These are phyloP conservation scores for Poecilia gillii DNA, from an alignment of 2,797 vertebrate species.

Conservation along the genomic window DNA sequence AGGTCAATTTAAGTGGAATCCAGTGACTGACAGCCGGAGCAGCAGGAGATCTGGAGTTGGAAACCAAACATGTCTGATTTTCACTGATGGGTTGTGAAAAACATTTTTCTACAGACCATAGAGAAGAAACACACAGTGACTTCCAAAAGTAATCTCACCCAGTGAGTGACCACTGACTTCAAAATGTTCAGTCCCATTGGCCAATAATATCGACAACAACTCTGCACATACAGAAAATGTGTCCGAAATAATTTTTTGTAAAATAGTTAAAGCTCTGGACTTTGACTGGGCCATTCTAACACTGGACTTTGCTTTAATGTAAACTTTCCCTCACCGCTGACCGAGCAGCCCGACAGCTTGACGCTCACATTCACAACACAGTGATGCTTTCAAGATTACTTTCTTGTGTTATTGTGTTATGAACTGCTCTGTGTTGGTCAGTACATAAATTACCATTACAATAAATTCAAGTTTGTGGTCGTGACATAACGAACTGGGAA, in stretches of 20 bases:
- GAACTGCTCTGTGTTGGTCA: background rate
- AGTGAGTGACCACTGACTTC: background rate
- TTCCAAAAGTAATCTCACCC: background rate
- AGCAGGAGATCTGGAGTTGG: background rate
- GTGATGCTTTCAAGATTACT: no score
- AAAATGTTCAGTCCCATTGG: background rate
- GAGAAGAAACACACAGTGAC: background rate
- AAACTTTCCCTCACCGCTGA: no score
- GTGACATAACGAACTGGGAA: background rate
- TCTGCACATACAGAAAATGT: background rate
- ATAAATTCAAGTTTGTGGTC: background rate
- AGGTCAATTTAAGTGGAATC: background rate
- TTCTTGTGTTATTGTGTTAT: background rate
- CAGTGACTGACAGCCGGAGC: background rate
- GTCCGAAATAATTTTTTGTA: background rate
- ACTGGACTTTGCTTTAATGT: no score
- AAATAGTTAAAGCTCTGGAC: background rate
- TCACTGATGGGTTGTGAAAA: background rate
- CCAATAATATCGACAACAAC: background rate
- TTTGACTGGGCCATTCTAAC: no score
- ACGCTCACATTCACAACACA: no score
- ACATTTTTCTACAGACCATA: background rate
- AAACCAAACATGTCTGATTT: background rate
- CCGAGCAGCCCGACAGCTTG: no score
- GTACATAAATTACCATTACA: background rate